Conservation (phyloP, 35 echinoderm and acorn worm species). For the Diadema setosum region DNA sequence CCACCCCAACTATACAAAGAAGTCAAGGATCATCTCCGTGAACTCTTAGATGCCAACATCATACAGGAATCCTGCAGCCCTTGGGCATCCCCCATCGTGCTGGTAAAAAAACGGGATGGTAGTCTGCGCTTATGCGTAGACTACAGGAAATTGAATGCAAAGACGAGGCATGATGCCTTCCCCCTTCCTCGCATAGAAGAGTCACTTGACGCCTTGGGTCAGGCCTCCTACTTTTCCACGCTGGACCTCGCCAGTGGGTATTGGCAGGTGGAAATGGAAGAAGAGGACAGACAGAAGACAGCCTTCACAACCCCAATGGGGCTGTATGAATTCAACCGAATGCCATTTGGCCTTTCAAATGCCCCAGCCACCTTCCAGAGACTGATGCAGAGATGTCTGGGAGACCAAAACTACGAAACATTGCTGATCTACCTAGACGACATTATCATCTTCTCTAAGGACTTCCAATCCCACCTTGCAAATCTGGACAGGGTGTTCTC, state of each 20-base stretch:
- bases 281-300: slow-evolving; percentile 46
- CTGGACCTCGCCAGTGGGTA: slow-evolving; percentile 36
- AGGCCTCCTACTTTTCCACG: slow-evolving; percentile 1
- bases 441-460: slow-evolving; percentile 44
- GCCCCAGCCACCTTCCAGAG: slow-evolving; percentile 70
- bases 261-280: slow-evolving; percentile 50
- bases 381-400: slow-evolving; percentile 60
- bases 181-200: slow-evolving; percentile 36
- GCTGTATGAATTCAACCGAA: slow-evolving; percentile 56
- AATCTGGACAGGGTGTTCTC: slow-evolving; percentile 31
- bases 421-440: slow-evolving; percentile 64
- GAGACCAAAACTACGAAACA: slow-evolving; percentile 41
- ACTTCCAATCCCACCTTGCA: slow-evolving; percentile 21
- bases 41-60: slow-evolving; percentile 21
- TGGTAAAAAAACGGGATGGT: slow-evolving; percentile 55
- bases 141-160: slow-evolving; percentile 31
- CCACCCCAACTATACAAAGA: slow-evolving; percentile 45
- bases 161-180: slow-evolving; percentile 35
- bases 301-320: slow-evolving; percentile 72
- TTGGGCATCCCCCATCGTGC: slow-evolving; percentile 52
- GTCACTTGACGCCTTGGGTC: background rate
- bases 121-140: slow-evolving; percentile 31
- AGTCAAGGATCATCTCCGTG: slow-evolving; percentile 20
- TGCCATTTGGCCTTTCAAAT: slow-evolving; percentile 67
- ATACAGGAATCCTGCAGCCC: slow-evolving; percentile 49